Evolutionary conservation across 1,140 invertebrate genomes (phyloP).

Genomic region (Microplitis demolitor): DNA sequence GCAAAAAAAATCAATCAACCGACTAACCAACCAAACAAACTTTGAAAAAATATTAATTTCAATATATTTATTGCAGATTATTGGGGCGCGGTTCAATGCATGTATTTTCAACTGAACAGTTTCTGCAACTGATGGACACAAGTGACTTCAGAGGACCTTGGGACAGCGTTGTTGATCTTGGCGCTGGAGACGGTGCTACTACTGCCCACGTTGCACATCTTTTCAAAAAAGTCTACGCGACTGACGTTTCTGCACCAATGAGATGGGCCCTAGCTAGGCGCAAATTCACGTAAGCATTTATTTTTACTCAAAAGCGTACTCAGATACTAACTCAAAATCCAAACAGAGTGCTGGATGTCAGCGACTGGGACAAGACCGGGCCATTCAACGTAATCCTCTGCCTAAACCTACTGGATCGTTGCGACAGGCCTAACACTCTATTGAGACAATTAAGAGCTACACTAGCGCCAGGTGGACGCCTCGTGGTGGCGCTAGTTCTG

Average conservation of each 20-base stretch:
- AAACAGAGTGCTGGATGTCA: constrained; percentile 74
- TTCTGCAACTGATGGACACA: constrained; percentile 67
- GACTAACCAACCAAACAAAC: too few species aligned
- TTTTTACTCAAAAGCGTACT: background rate
- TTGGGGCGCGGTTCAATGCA: constrained; percentile 91
- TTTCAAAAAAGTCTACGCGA: constrained; percentile 77
- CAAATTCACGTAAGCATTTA: constrained; percentile 74
- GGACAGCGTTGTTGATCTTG: constrained; percentile 78
- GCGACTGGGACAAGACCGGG: constrained; percentile 70
- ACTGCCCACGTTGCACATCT: constrained; percentile 76
- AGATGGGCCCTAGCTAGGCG: constrained; percentile 70
- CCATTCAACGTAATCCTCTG: constrained; percentile 83
- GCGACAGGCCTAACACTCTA: constrained; percentile 77
- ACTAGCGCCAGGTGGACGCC: constrained; percentile 71
- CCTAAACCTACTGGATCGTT: constrained; percentile 89
- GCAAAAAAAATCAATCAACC: too few species aligned
- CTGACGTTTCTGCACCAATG: constrained; percentile 88
- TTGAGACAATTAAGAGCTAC: constrained; percentile 70
- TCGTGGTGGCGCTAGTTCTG: constrained; percentile 84
- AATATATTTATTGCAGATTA: constrained; percentile 66
- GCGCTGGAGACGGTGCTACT: constrained; percentile 90
- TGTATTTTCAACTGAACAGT: constrained; percentile 81
- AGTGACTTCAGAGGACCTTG: constrained; percentile 54
- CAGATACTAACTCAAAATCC: background rate
- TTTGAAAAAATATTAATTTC: too few species aligned